phyloP scores from a whole-genome alignment of 2,797 vertebrate genomes.

The Argyrosomus regius region DNA sequence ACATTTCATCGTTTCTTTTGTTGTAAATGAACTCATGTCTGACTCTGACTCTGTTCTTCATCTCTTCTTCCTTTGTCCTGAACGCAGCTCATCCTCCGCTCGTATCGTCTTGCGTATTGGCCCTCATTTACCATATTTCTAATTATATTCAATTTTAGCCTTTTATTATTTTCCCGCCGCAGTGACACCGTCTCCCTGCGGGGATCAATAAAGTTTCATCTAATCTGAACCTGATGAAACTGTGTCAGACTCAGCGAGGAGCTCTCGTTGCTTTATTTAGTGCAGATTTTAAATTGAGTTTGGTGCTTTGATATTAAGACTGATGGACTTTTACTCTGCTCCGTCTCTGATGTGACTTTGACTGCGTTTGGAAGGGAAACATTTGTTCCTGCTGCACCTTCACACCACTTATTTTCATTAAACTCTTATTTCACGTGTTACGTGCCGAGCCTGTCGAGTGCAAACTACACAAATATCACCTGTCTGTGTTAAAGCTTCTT shows the following conservation, averaged over 20 bases:
- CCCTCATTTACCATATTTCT: slow-evolving; percentile 63
- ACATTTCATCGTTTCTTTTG: slow-evolving; percentile 1
- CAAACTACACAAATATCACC: neutral
- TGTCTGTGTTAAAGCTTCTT: neutral
- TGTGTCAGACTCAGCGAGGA: slow-evolving; percentile 66
- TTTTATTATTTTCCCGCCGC: slow-evolving; percentile 63
- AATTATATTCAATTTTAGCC: slow-evolving; percentile 68
- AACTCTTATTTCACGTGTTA: neutral
- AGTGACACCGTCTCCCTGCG: slow-evolving; percentile 64
- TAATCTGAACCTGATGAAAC: slow-evolving; percentile 71
- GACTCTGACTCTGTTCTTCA: neutral
- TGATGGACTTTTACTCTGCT: slow-evolving; percentile 55
- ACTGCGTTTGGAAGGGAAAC: slow-evolving; percentile 22
- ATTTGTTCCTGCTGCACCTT: slow-evolving; percentile 32
- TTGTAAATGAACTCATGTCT: neutral
- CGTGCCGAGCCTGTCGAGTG: slow-evolving; percentile 3
- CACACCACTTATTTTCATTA: slow-evolving; percentile 17
- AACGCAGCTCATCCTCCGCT: slow-evolving; percentile 2
- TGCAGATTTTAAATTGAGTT: slow-evolving; percentile 65
- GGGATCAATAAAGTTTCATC: slow-evolving; percentile 76
- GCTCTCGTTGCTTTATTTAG: slow-evolving; percentile 71
- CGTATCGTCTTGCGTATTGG: neutral
- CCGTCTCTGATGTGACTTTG: slow-evolving; percentile 44
- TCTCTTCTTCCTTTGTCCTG: slow-evolving; percentile 23
- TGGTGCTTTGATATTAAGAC: slow-evolving; percentile 53